Percentiles rank a stretch among this genome's conserved stretches.
phyloP scores from a whole-genome alignment of 2,797 vertebrate genomes.

The Cygnus olor region DNA sequence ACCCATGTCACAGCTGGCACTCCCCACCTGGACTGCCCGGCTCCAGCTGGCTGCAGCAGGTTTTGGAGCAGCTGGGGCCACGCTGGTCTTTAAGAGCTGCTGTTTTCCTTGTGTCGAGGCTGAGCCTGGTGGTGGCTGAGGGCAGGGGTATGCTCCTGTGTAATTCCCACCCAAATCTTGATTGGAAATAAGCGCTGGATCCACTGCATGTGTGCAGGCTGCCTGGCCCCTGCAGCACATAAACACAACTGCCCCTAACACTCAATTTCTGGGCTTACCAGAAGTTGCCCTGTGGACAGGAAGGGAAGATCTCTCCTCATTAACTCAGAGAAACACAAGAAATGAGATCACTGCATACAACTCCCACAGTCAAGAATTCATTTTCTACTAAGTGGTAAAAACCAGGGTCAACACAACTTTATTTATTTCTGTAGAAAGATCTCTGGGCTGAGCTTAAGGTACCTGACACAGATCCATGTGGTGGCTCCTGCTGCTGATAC shows the following conservation, averaged over 20 bases:
- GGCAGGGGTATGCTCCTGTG: neutral
- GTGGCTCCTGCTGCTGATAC: neutral
- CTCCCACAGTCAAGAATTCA: neutral
- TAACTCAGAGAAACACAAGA: neutral
- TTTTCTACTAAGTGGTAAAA: neutral
- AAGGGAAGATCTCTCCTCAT: neutral
- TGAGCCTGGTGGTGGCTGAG: neutral
- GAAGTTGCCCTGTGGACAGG: neutral
- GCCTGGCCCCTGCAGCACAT: neutral
- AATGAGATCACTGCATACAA: neutral
- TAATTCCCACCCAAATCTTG: neutral
- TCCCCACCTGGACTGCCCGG: neutral
- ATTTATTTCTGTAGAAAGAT: neutral
- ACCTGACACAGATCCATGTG: neutral
- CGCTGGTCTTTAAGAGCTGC: neutral
- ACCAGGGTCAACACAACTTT: neutral
- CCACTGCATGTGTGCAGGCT: rapidly evolving
- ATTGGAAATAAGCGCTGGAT: neutral
- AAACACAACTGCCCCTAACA: neutral
- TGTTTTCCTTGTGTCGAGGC: neutral
- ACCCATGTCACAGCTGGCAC: neutral
- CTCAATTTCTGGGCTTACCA: neutral
- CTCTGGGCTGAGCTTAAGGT: neutral
- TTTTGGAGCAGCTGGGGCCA: neutral
- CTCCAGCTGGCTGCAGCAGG: neutral